These are phyloP conservation scores for Amphipyra tragopoginis DNA, from an alignment of 2,888 invertebrate species.

Conservation along the genomic window DNA sequence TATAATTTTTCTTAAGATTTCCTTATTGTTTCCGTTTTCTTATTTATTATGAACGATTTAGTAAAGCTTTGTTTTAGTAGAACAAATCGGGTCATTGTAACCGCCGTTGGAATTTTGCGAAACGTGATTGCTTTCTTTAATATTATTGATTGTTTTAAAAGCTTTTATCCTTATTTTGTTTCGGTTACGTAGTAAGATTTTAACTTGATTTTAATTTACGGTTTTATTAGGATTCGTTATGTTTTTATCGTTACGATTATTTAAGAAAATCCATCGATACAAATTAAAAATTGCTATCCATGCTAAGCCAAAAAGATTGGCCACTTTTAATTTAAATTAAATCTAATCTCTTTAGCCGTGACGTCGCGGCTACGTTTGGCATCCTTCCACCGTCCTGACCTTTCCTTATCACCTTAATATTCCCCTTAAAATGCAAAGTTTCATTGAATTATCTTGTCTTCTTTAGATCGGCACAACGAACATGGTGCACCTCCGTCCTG, in stretches of 20 bases:
- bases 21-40: constrained; percentile 17
- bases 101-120: neutral
- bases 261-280: too few relatives aligned
- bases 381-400: too few relatives aligned
- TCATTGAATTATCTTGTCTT: neutral
- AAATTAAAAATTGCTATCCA: too few relatives aligned
- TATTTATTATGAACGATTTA: constrained; percentile 11
- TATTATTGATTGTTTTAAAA: constrained; percentile 7
- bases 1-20: constrained; percentile 10
- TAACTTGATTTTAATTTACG: too few relatives aligned
- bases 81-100: constrained; percentile 16
- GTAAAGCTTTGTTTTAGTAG: constrained; percentile 22
- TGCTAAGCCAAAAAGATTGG: too few relatives aligned
- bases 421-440: neutral
- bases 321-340: too few relatives aligned
- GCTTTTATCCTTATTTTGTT: neutral
- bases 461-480: constrained; percentile 76
- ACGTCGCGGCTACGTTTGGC: too few relatives aligned
- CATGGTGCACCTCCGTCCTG: constrained; percentile 70
- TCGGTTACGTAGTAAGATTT: too few relatives aligned
- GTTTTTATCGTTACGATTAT: too few relatives aligned
- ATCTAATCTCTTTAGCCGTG: too few relatives aligned
- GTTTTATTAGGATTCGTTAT: too few relatives aligned
- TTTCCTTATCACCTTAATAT: neutral
- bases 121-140: constrained; percentile 17